These are phyloP conservation scores for Tokudaia tokunoshimensis DNA, from an alignment of 2,797 vertebrate genomes.

Conservation along the genomic window DNA sequence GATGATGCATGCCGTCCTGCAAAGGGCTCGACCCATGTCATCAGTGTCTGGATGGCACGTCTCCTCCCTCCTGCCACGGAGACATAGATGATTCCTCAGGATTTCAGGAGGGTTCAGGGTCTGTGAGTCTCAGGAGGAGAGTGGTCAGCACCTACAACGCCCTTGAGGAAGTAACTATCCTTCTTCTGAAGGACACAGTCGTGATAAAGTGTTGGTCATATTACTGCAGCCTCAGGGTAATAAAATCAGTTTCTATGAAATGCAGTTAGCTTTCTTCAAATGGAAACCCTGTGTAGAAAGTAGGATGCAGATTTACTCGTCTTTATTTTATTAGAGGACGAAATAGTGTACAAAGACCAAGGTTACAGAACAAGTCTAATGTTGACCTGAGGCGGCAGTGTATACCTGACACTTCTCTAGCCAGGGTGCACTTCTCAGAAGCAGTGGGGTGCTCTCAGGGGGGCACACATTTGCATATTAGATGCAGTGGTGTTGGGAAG, in stretches of 20 bases:
- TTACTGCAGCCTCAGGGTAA: background rate
- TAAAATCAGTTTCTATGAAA: background rate
- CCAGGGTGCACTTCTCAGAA: background rate
- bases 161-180: background rate
- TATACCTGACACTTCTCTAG: background rate
- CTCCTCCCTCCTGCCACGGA: background rate
- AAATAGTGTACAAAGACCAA: background rate
- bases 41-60: background rate
- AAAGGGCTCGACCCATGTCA: background rate
- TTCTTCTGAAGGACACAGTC: background rate
- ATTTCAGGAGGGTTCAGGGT: background rate
- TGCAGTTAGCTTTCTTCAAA: background rate
- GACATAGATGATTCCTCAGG: background rate
- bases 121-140: background rate
- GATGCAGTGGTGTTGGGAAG: background rate
- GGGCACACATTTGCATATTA: background rate
- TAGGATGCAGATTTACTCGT: background rate
- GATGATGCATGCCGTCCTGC: fast-evolving
- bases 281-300: background rate
- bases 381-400: background rate
- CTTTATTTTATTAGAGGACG: background rate
- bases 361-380: background rate
- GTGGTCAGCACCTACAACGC: background rate
- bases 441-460: background rate
- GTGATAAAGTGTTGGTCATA: background rate